Evolutionary conservation across 2,888 invertebrate species (phyloP).

Genomic region (Pomacea canaliculata): DNA sequence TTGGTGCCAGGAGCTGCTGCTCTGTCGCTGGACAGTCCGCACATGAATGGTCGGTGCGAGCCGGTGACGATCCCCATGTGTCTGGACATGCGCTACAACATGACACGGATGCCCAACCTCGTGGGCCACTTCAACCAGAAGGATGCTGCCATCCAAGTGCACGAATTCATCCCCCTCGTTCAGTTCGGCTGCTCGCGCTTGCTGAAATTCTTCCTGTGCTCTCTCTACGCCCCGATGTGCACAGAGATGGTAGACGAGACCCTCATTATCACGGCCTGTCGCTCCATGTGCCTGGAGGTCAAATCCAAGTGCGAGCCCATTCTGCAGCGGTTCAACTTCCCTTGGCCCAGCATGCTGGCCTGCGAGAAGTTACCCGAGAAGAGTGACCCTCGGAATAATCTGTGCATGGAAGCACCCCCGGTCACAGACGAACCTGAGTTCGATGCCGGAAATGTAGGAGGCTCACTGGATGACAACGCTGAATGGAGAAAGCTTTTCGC

Average conservation of each 20-base stretch:
- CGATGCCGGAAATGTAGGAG: slow-evolving; percentile 40
- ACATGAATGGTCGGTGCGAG: slow-evolving; percentile 76
- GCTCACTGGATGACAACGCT: slow-evolving; percentile 26
- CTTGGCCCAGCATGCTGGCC: slow-evolving; percentile 82
- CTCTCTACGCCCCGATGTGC: slow-evolving; percentile 91
- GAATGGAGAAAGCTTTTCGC: slow-evolving; percentile 20
- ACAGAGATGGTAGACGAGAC: slow-evolving; percentile 87
- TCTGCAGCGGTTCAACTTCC: slow-evolving; percentile 76
- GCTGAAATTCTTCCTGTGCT: slow-evolving; percentile 88
- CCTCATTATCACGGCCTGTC: slow-evolving; percentile 81
- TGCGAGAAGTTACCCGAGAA: slow-evolving; percentile 84
- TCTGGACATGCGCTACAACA: slow-evolving; percentile 86
- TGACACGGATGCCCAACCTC: slow-evolving; percentile 88
- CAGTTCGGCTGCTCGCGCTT: slow-evolving; percentile 85
- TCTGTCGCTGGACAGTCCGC: background rate
- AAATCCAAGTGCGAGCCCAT: slow-evolving; percentile 73
- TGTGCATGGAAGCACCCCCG: slow-evolving; percentile 81
- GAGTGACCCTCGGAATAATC: slow-evolving; percentile 70
- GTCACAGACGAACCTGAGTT: slow-evolving; percentile 52
- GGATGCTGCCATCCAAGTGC: slow-evolving; percentile 85
- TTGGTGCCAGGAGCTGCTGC: background rate
- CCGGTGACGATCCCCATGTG: slow-evolving; percentile 84
- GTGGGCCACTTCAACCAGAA: slow-evolving; percentile 83
- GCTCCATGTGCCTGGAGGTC: slow-evolving; percentile 83
- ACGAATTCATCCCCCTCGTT: slow-evolving; percentile 79